These are phyloP conservation scores for Limnothrissa miodon DNA, from an alignment of 2,113 vertebrate genomes.

Conservation along the genomic window DNA sequence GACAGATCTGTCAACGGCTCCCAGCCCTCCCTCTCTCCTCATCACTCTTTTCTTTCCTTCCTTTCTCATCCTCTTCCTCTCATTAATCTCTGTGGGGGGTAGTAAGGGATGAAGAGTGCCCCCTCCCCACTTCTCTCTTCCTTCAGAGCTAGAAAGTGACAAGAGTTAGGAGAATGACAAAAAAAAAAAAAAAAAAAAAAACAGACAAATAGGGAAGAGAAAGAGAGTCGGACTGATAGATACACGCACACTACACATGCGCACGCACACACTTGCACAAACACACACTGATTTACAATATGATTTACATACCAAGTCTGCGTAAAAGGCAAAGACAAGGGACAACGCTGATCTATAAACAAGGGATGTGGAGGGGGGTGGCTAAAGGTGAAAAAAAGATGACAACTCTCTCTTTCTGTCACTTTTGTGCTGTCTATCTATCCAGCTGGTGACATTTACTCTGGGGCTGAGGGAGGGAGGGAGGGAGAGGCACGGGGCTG, in stretches of 20 bases:
- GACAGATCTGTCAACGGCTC: conserved; percentile 25
- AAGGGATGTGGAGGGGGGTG: conserved; percentile 13
- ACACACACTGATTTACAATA: conserved; percentile 43
- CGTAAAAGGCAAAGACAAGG: conserved; percentile 37
- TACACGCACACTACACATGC: not conserved
- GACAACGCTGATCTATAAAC: conserved; percentile 47
- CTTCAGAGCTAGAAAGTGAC: not conserved
- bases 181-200: too few relatives aligned
- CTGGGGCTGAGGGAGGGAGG: not conserved
- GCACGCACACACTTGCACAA: not conserved
- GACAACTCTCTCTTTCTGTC: not conserved
- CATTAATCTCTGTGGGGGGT: not conserved
- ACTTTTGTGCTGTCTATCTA: not conserved
- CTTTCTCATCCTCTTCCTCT: not conserved
- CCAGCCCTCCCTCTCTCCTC: not conserved
- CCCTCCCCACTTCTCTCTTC: not conserved
- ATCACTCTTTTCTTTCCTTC: not conserved
- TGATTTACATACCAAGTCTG: conserved; percentile 39
- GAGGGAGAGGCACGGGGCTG: too few relatives aligned
- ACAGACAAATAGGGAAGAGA: conserved; percentile 9
- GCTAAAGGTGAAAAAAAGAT: not conserved
- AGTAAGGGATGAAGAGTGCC: not conserved
- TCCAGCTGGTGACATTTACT: not conserved
- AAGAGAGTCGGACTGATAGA: conserved; percentile 23
- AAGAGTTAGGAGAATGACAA: conserved; percentile 24